These are phyloP conservation scores for Tanytarsus gracilentus DNA, from an alignment of 2,888 invertebrate species.

Conservation along the genomic window DNA sequence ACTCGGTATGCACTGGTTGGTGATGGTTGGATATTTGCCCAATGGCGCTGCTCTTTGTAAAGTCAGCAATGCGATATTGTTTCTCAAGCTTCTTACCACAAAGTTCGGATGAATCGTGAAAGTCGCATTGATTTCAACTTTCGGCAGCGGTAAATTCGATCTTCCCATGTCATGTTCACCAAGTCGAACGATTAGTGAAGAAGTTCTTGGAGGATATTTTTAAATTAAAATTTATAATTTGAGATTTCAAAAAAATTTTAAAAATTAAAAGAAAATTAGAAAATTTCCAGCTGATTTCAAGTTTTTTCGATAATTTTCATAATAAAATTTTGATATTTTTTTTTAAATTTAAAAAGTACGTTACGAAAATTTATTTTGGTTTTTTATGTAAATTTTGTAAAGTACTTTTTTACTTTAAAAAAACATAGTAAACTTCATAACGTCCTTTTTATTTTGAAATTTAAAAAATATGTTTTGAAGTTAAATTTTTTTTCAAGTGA, in stretches of 20 bases:
- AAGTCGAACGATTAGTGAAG: neutral
- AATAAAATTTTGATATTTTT: no score
- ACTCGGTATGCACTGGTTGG: neutral
- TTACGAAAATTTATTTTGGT: no score
- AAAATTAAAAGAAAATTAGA: neutral
- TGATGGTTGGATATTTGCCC: neutral
- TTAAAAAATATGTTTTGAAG: no score
- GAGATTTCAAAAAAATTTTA: neutral
- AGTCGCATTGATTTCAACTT: neutral
- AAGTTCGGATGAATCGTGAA: neutral
- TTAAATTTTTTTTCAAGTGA: no score
- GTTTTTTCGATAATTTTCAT: no score
- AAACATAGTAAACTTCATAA: no score
- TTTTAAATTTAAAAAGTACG: no score
- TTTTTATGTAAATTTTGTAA: no score
- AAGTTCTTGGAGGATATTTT: neutral
- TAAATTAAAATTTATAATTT: neutral
- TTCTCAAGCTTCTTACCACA: neutral
- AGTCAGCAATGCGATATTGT: neutral
- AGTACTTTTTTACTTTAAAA: no score
- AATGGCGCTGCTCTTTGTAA: neutral
- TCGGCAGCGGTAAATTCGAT: neutral
- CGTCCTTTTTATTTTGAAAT: no score
- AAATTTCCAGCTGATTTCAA: no score
- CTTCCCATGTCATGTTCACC: neutral